phyloP scores from a whole-genome alignment of 1,140 invertebrate genomes.

The Euura saliciscinereae region DNA sequence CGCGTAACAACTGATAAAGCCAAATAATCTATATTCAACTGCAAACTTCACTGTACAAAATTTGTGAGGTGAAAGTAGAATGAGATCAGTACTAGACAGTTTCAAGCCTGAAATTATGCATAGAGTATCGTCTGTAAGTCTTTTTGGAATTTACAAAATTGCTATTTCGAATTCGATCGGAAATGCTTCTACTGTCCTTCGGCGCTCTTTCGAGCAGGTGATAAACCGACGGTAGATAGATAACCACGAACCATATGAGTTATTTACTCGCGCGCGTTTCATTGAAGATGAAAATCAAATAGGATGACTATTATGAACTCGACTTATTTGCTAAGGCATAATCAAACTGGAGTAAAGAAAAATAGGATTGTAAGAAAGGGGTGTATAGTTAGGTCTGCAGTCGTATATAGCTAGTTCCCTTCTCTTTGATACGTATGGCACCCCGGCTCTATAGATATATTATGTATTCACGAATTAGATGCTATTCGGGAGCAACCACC shows the following conservation, averaged over 20 bases:
- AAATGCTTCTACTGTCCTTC: too few relatives aligned
- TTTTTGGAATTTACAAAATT: too few relatives aligned
- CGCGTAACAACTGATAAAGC: too few relatives aligned
- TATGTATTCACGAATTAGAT: neutral
- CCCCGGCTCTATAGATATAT: neutral
- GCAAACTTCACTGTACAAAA: too few relatives aligned
- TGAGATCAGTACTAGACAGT: too few relatives aligned
- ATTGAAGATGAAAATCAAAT: slow-evolving; percentile 5
- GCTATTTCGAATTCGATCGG: too few relatives aligned
- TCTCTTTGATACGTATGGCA: neutral
- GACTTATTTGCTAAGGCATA: neutral
- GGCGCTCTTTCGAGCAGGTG: too few relatives aligned
- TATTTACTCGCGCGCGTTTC: neutral
- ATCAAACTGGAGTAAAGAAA: neutral
- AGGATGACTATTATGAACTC: neutral
- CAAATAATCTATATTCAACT: too few relatives aligned
- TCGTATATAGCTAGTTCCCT: neutral
- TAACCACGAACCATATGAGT: neutral
- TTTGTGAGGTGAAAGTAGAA: too few relatives aligned
- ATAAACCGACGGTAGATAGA: too few relatives aligned
- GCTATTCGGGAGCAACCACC: neutral
- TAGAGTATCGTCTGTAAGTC: too few relatives aligned
- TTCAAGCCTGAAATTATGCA: too few relatives aligned
- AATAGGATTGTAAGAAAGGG: neutral
- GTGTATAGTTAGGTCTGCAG: neutral